Evolutionary conservation across 1,140 invertebrate species (phyloP).

Genomic region (Augochlora pura): DNA sequence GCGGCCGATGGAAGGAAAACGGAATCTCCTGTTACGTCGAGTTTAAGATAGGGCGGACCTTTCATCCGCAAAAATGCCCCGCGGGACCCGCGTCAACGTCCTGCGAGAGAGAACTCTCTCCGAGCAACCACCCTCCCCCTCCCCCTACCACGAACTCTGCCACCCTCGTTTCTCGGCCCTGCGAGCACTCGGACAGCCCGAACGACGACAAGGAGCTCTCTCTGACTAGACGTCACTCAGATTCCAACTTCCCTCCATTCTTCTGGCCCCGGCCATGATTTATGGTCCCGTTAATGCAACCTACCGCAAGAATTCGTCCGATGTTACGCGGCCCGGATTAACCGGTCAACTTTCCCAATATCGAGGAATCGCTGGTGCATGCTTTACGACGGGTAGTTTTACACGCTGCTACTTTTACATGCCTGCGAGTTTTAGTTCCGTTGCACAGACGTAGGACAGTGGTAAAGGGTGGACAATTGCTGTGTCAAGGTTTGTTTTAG

Average conservation of each 20-base stretch:
- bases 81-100: constrained; percentile 77
- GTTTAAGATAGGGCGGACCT: constrained; percentile 67
- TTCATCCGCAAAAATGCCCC: constrained; percentile 75
- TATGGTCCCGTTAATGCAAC: constrained; percentile 71
- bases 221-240: constrained; percentile 68
- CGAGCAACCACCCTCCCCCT: constrained; percentile 20
- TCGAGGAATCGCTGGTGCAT: background rate
- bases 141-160: constrained; percentile 16
- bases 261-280: constrained; percentile 67
- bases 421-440: too few relatives aligned
- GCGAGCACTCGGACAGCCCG: constrained; percentile 63
- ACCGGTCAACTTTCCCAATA: constrained; percentile 36
- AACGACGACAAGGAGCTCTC: constrained; percentile 63
- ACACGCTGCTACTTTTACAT: too few relatives aligned
- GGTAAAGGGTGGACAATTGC: too few relatives aligned
- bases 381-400: too few relatives aligned
- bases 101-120: constrained; percentile 60
- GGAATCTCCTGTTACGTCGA: constrained; percentile 63
- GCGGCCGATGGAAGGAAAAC: background rate
- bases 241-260: constrained; percentile 62
- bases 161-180: constrained; percentile 31
- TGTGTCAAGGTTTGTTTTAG: too few relatives aligned
- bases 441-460: too few relatives aligned
- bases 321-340: constrained; percentile 45
- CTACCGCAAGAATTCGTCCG: constrained; percentile 50